Evolutionary conservation across 2,113 vertebrate species (phyloP), one percentile per base, ranked within the genome.

Genomic region (Hippocampus mohnikei): DNA sequence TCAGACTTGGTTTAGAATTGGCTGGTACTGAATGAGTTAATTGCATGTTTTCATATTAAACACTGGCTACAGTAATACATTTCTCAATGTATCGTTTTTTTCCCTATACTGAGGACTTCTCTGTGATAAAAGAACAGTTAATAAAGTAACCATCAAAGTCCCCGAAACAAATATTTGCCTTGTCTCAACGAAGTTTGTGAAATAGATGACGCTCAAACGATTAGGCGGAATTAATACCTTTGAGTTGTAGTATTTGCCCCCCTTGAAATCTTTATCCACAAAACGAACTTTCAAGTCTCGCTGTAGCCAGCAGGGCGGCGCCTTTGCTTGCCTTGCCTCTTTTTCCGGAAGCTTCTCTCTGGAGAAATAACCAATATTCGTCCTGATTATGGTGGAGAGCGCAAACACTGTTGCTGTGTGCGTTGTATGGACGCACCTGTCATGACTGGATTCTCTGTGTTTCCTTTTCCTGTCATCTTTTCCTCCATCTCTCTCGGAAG

Each of bases 241-340:
- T 33, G 91, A 94, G 82, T 95, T 96, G 88, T 96, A 96, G 85
- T 95, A 95, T 40, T 82, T 90, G n/a, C 95, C 95, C 3, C 91
- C 93, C 83, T 95, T 94, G 76, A 95, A 92, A 40, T 84, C 25
- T 84, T 91, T 95, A 87, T 97, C 93, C 73, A 96, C 91, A 55
- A 96, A 96, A 12, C 95, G 93, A 67, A 96, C 95, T 23, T 90
- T 93, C 48, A 96, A 81, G 85, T 96, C 94, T 53, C 94, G 90
- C 84, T 93, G 93, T 72, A 96, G 85, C 95, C 95, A 96, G 71
- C 92, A 90, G 8, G 88, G 90, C 8, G 83, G 73, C 27, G 82
- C 74, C 3, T 87, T 73, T 0, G 85, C 73, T 37, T 78, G 73
- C 27, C 82, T 84, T 0, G 85, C 61, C 74, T 91, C 91, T 67